Evolutionary conservation across 2,797 vertebrate species (phyloP), one percentile per base, ranked within the genome.

Genomic region (Tokudaia muenninki): DNA sequence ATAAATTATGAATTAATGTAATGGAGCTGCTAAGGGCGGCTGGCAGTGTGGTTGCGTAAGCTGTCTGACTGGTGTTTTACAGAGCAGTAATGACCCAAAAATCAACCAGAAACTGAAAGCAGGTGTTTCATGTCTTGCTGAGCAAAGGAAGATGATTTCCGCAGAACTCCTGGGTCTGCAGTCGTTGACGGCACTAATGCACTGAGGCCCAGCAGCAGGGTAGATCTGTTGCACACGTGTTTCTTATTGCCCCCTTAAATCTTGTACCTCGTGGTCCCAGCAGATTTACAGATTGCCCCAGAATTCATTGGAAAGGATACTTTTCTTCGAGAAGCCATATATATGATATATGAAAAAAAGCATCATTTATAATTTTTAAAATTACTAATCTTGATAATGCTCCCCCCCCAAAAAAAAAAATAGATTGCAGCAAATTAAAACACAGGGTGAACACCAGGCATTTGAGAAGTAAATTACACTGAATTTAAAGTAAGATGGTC

Each of bases 81-180:
- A 96, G 98, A 98, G 98, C 98, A 95, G 98, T 99, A 99, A 99
- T 99, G 99, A 99, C 98, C 98, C 98, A 97, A 98, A 99, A 99
- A 99, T 99, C 98, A 99, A 98, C 97, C 98, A 97, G 97, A 98
- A 98, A 98, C 98, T 98, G 98, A 98, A 99, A 99, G 98, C 98
- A 98, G 98, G 98, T 98, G 98, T 98, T 98, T 98, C 95, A 95
- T 96, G 96, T 99, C 98, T 98, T 97, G 93, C 98, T 98, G 98
- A 98, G 99, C 98, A 98, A 98, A 98, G 98, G 98, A 98, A 98
- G 98, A 98, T 98, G 98, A 98, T 99, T 98, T 98, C 98, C 97
- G 96, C 98, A 97, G 98, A 98, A 98, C 98, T 98, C 98, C 98
- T 98, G 98, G 78, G 96, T 98, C 98, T 98, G 97, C 98, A 94